Evolutionary conservation across 2,113 vertebrate species (phyloP), one percentile per base, ranked within the genome.

Genomic region (Cnemophilus loriae): DNA sequence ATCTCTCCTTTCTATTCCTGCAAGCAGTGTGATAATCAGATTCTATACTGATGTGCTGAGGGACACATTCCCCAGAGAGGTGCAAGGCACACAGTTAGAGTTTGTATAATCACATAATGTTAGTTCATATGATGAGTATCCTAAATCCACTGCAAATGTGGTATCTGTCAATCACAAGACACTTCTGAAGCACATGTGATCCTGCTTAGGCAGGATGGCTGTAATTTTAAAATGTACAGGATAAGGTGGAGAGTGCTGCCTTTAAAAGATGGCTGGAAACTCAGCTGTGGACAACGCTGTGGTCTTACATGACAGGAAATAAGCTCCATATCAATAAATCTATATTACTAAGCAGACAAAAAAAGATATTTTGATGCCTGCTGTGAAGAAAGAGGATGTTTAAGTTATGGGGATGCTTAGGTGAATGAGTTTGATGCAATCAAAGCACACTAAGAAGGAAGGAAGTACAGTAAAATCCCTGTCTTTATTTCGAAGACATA

Each of bases 371-470:
- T 93, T 89, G 35, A 59, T 56, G 74, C 91, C 85, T 90, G 69
- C 65, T 94, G 71, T 8, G 52, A 95, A 95, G 67, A 78, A 92
- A 90, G 87, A 81, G 77, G 55, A 86, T 80, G 67, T 95, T 95
- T 92, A 85, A 92, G 74, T 92, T 75, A 83, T 60, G 86, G 70
- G 64, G 77, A 95, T 98, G 94, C 94, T 96, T 83, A 97, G 96
- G 88, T 90, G 96, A 94, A 95, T 95, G 76, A 83, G 26, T 94
- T 95, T 86, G 89, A 76, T 63, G 44, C 76, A 89, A 68, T 76
- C 70, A 93, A 95, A 96, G 89, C 53, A 93, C 91, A 94, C 28
- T 70, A 79, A 91, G 84, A 89, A 91, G 77, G 67, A 84, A 96
- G 97, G 96, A 94, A 97, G 89, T 92, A 82, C 21, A 12, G 33